Percentiles rank a stretch among this genome's conserved stretches.
Evolutionary conservation across 30 jellyfish, hydroid and myxozoan species (phyloP).

Genomic region (Sanderia malayensis): DNA sequence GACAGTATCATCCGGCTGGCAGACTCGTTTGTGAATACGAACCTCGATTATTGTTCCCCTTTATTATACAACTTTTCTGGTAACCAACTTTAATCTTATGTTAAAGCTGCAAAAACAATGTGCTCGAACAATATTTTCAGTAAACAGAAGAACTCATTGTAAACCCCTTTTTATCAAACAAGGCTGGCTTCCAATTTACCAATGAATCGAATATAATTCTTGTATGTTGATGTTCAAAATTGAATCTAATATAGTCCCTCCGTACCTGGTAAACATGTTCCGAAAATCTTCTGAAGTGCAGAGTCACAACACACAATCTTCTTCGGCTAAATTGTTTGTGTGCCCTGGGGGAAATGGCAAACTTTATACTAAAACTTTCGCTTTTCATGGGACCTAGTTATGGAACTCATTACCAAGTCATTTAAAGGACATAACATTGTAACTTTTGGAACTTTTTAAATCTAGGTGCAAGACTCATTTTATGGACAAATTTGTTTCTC

Average conservation of each 20-base stretch:
- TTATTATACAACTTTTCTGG: constrained; percentile 4
- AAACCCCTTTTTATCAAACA: background rate
- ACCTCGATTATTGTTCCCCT: constrained; percentile 19
- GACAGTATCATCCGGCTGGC: constrained; percentile 23
- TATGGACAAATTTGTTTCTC: too few species aligned
- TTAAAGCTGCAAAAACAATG: background rate
- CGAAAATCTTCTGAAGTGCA: background rate
- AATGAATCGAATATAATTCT: background rate
- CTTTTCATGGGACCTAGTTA: background rate
- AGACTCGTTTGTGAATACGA: background rate
- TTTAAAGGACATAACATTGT: too few species aligned
- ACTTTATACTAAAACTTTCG: background rate
- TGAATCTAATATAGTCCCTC: background rate
- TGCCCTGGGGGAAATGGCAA: constrained; percentile 5
- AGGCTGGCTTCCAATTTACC: constrained; percentile 1
- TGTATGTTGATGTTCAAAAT: background rate
- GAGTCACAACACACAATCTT: background rate
- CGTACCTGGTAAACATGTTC: background rate
- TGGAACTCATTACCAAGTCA: background rate
- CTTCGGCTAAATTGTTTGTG: background rate
- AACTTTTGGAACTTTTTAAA: too few species aligned
- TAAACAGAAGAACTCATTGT: background rate
- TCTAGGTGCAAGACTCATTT: too few species aligned
- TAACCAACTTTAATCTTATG: background rate
- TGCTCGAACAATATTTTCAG: background rate